phyloP scores from a whole-genome alignment of 2,797 vertebrate species.

The Myotis pilosus region DNA sequence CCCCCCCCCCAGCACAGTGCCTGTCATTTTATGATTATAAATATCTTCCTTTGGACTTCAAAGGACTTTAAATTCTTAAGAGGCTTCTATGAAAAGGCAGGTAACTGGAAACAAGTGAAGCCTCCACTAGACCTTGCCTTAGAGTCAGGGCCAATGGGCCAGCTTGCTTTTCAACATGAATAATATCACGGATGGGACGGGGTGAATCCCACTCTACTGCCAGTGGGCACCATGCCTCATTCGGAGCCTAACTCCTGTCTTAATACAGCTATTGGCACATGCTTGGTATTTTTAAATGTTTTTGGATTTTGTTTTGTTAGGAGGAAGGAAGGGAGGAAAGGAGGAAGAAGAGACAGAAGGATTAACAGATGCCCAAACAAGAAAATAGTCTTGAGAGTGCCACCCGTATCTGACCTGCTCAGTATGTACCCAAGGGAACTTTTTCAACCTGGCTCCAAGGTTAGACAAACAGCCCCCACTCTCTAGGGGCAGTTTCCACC shows the following conservation, averaged over 20 bases:
- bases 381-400: not conserved
- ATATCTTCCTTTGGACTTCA: not conserved
- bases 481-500: not conserved
- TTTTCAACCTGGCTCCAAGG: not conserved
- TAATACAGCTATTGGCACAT: not conserved
- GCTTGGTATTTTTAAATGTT: not conserved
- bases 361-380: not conserved
- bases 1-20: not conserved
- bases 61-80: slow-evolving; percentile 1
- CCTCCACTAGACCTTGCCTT: not conserved
- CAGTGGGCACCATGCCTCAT: not conserved
- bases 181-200: not conserved
- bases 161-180: not conserved
- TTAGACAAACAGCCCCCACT: not conserved
- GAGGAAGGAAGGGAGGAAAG: not conserved
- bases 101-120: not conserved
- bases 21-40: not conserved
- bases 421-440: not conserved
- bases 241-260: not conserved
- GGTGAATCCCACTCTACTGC: not conserved
- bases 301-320: not conserved
- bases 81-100: slow-evolving; percentile 3
- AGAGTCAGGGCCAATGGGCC: not conserved
- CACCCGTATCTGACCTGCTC: not conserved
- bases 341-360: not conserved